Evolutionary conservation across 53 echinoderm and acorn worm species (phyloP).

Genomic region (Arbacia lixula): DNA sequence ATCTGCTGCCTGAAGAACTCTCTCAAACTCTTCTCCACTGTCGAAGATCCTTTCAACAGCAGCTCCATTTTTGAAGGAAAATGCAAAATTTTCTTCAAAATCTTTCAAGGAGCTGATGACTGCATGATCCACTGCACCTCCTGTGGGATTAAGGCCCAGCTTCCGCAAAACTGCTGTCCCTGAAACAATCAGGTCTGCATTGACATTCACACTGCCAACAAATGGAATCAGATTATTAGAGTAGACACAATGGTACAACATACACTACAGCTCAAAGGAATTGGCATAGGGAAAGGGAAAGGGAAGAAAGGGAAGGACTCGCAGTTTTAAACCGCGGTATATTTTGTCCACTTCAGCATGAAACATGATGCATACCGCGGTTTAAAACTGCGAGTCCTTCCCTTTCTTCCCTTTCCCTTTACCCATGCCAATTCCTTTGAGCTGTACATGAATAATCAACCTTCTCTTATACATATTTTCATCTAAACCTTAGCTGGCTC

Average conservation of each 20-base stretch:
- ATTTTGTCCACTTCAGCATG: neutral
- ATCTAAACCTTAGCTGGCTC: too few relatives aligned
- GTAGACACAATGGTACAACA: neutral
- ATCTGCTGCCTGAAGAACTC: constrained; percentile 76
- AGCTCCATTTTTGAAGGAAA: constrained; percentile 79
- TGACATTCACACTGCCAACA: constrained; percentile 78
- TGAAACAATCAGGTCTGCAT: constrained; percentile 93
- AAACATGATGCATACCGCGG: too few relatives aligned
- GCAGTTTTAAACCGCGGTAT: neutral
- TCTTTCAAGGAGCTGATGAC: constrained; percentile 69
- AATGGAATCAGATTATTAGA: too few relatives aligned
- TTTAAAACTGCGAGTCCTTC: too few relatives aligned
- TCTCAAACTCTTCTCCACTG: constrained; percentile 59
- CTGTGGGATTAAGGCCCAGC: constrained; percentile 59
- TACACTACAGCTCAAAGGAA: too few relatives aligned
- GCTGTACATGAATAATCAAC: too few relatives aligned
- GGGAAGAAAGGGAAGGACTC: neutral
- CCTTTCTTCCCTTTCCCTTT: too few relatives aligned
- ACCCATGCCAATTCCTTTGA: too few relatives aligned
- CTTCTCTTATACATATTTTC: too few relatives aligned
- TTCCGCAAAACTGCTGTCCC: constrained; percentile 76
- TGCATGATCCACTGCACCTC: constrained; percentile 59
- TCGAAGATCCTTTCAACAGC: constrained; percentile 88
- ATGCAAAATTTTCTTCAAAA: constrained; percentile 79
- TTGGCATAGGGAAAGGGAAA: neutral